phyloP scores from a whole-genome alignment of 2,797 vertebrate genomes.

The Eulemur mongoz region DNA sequence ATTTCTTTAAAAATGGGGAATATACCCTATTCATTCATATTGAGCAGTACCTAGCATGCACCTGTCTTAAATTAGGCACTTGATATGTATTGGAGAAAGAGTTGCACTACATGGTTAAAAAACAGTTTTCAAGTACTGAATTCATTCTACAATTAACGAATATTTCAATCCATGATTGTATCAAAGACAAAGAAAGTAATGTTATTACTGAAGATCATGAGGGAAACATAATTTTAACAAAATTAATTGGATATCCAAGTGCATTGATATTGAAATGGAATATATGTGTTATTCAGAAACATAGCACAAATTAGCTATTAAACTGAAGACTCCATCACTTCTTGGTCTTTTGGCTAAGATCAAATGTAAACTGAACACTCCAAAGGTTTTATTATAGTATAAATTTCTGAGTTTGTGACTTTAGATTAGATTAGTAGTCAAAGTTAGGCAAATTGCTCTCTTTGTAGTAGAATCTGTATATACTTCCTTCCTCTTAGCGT shows the following conservation, averaged over 20 bases:
- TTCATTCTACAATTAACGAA: slow-evolving; percentile 40
- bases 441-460: not conserved
- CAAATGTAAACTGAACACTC: not conserved
- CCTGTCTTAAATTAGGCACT: not conserved
- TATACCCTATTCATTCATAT: not conserved
- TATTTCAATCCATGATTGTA: slow-evolving; percentile 23
- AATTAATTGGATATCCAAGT: slow-evolving; percentile 36
- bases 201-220: slow-evolving; percentile 16
- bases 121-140: not conserved
- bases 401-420: slow-evolving; percentile 51
- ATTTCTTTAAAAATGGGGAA: slow-evolving; percentile 6
- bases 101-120: not conserved
- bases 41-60: not conserved
- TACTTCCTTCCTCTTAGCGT: not conserved
- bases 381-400: not conserved
- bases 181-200: slow-evolving; percentile 38
- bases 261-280: slow-evolving; percentile 37
- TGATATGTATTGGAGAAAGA: not conserved
- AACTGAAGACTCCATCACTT: not conserved
- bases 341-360: not conserved
- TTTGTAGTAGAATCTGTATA: not conserved
- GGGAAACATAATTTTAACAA: slow-evolving; percentile 33
- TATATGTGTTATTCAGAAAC: not conserved
- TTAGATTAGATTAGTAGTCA: slow-evolving; percentile 26
- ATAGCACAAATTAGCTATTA: not conserved